Evolutionary conservation across 2,888 invertebrate genomes (phyloP), one percentile per base, ranked within the genome.

Genomic region (Diadromus collaris): DNA sequence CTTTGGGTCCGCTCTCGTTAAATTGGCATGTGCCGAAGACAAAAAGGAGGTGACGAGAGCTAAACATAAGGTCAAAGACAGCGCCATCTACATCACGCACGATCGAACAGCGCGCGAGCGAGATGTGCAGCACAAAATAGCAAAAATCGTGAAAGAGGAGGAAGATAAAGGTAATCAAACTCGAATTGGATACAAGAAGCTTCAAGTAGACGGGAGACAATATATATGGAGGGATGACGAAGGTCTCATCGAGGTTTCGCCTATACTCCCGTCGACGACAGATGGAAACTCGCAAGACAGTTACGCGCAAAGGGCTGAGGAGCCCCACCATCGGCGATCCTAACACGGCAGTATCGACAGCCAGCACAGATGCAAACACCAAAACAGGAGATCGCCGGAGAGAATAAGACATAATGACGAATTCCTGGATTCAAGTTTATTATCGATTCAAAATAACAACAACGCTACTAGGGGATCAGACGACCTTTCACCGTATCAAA

Each of bases 181-280:
- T 1, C 41, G 61, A 38, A 41, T 61, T 16, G 4, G 24, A 24
- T 61, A 61, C 21, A 38, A 38, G 6, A 61, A 61, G 24, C 41
- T 61, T 6, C 16, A 41, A 16, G 38, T 61, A 10, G 21, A 61
- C 6, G 41, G 24, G 5, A 27, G 3, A 16, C 38, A 24, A 1
- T 6, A 41, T 13, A 7, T 61, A 1, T 61, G 61, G 61, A 5
- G 38, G 38, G 41, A 61, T 24, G 41, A 41, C 21, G 38, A 38
- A 21, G 61, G 61, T 10, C 61, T 41, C 13, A 34, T 60, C 6
- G 38, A 60, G 38, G 60, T 34, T 21, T n/a, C n/a, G n/a, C n/a
- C n/a, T n/a, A n/a, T n/a, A n/a, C n/a, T n/a, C n/a, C 60, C 21
- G 21, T 9, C 21, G 21, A 38, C 38, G 60, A 38, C 34, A 13